Base-by-base conservation (phyloP, 2,888 invertebrate genomes). In the Oegoconia quadripuncta region DNA sequence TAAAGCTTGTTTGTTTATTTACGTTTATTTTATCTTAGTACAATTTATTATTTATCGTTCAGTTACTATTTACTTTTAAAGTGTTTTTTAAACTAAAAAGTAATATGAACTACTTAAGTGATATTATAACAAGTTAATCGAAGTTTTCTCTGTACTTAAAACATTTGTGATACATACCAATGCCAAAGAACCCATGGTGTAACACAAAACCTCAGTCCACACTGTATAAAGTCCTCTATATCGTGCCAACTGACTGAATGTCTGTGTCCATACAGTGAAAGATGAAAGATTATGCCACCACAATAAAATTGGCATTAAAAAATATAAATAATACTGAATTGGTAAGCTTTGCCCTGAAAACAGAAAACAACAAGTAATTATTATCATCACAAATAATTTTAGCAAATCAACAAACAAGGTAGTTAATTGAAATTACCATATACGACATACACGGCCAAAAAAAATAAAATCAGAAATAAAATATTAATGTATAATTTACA, bases 291-390 rank as follows among this genome's bases (percentile, higher is more conserved):
- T 72, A 68, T 75, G 71, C 63, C 83, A 82, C 91, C 91, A 92
- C 17, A 92, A 66, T 1, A 89, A 50, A 34, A 92, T 63, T 1
- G 95, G 94, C 54, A 93, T 69, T 28, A 91, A 55, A 44, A 90
- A 88, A 68, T 94, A 94, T 22, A 93, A 59, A 47, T 91, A 90
- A 71, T 92, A 91, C 55, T 89, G 89, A 13, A 86, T 37, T 13
- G 92, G 91, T 34, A 92, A 74, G 29, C 77, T 80, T 77, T 93
- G 93, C 16, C 87, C 91, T 90, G 88, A 58, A 79, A 63, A 17
- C 25, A 36, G 5, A 76, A 83, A 41, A 34, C 8, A 18, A 33
- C 31, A 45, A 48, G 72, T 77, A 44, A 39, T 46, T 23, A 61
- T 42, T 3, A 53, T 39, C 56, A 36, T 37, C 38, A 33, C 37